Evolutionary conservation across 2,113 vertebrate genomes (phyloP), one percentile per base, ranked within the genome.

Genomic region (Oplegnathus fasciatus): DNA sequence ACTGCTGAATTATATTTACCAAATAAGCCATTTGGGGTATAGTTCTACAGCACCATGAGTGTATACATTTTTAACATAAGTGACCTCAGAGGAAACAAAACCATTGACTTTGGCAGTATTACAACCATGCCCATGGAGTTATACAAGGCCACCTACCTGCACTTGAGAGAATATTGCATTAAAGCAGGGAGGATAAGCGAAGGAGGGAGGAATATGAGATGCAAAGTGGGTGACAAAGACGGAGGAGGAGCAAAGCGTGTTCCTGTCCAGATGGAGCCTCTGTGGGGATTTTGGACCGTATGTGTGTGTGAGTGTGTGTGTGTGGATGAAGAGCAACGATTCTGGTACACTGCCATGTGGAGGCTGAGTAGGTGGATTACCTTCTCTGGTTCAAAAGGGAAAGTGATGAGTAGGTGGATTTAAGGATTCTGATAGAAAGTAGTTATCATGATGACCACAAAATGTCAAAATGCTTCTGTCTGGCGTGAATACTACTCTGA

Each of bases 231-330:
- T 77, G 91, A 92, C 74, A 84, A 85, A 89, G 80, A 89, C 6
- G 42, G 81, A 88, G 91, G 88, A 86, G 82, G 89, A 85, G 72
- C 64, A 83, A 65, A 66, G 75, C 46, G 32, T 81, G 86, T 95
- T 94, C 92, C 91, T 86, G 91, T 92, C 90, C 94, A 95, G 94
- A 94, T 93, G 94, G 94, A 89, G 83, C 46, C 92, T 93, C 91
- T 26, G 82, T 81, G 78, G 93, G 92, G 81, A 89, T 73, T 75
- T 75, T 93, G 89, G 77, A 71, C 69, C 0, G 9, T 68, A 70
- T 70, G 54, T 83, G 69, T 78, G 83, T 82, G 75, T 80, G 68
- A 61, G 76, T 65, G 74, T 68, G 61, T 65, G 62, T 77, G 75
- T 57, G 77, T 83, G 68, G 57, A 9, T 54, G 74, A 24, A 30